A percentile compares a stretch with the other conserved stretches of the same genome.
These are phyloP conservation scores for Spodoptera picta DNA, from an alignment of 2,888 invertebrate species.

Conservation along the genomic window DNA sequence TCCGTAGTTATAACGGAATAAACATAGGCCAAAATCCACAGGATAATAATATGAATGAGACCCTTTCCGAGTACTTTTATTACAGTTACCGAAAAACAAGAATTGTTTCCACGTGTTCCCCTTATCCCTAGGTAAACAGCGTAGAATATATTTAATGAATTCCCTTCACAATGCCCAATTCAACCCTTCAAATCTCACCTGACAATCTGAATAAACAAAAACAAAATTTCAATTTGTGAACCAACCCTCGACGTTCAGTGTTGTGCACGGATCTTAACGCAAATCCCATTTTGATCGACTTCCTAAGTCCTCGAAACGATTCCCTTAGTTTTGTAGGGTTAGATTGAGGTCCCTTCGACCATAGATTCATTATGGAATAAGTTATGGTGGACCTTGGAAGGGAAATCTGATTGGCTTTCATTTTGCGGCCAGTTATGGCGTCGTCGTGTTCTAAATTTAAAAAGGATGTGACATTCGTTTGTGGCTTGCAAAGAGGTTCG, in stretches of 20 bases:
- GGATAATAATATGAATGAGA: too few relatives aligned
- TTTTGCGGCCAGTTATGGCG: constrained; percentile 18
- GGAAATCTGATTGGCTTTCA: constrained; percentile 24
- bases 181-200: constrained; percentile 68
- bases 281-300: constrained; percentile 86
- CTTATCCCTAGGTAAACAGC: constrained; percentile 6
- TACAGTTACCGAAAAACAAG: neutral
- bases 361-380: constrained; percentile 56
- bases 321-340: constrained; percentile 72
- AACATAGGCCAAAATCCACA: too few relatives aligned
- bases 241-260: constrained; percentile 64
- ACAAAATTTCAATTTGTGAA: constrained; percentile 81
- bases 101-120: neutral
- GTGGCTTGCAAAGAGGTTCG: neutral
- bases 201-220: constrained; percentile 78
- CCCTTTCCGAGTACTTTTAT: too few relatives aligned
- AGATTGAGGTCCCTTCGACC: constrained; percentile 65
- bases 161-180: constrained; percentile 47
- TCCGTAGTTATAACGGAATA: too few relatives aligned
- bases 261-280: constrained; percentile 67
- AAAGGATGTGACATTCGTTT: constrained; percentile 9
- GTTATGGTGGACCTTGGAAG: constrained; percentile 23
- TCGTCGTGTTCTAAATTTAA: constrained; percentile 15
- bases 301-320: constrained; percentile 66
- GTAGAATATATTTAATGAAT: constrained; percentile 43